Conservation (phyloP, 2,888 invertebrate genomes). For the Lobophora halterata region DNA sequence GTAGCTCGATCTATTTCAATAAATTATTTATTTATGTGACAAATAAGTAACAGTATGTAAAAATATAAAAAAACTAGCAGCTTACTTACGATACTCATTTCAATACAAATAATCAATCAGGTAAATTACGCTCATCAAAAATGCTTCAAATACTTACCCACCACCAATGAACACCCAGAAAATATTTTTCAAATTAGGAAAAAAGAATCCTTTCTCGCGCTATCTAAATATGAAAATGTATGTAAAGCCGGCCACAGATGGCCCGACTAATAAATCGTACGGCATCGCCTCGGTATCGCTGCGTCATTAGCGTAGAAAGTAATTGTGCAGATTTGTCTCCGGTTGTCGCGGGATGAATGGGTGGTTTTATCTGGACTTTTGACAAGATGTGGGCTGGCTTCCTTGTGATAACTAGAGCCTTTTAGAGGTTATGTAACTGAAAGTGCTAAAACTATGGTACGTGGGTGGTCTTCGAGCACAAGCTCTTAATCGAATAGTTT, state of each 20-base stretch:
- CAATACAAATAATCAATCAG: too few relatives aligned
- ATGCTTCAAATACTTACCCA: too few relatives aligned
- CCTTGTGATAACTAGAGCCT: constrained; percentile 27
- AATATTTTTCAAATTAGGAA: constrained; percentile 34
- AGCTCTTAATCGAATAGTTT: too few relatives aligned
- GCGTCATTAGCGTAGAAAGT: constrained; percentile 69
- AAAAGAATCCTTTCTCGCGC: constrained; percentile 51
- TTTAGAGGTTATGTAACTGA: too few relatives aligned
- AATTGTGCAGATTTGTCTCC: constrained; percentile 70
- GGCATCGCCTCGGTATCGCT: constrained; percentile 58
- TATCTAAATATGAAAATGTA: constrained; percentile 69
- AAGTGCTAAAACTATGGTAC: too few relatives aligned
- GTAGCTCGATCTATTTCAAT: too few relatives aligned
- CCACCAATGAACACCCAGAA: constrained; percentile 15
- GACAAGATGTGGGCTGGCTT: constrained; percentile 54
- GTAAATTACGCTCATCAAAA: too few relatives aligned
- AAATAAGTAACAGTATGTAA: too few relatives aligned
- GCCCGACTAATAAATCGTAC: constrained; percentile 65
- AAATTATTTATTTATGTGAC: too few relatives aligned
- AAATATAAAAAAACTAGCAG: too few relatives aligned
- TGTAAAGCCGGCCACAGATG: constrained; percentile 67
- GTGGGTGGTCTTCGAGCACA: too few relatives aligned
- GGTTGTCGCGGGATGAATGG: constrained; percentile 46
- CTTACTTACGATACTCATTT: too few relatives aligned
- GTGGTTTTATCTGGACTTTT: constrained; percentile 50